phyloP scores from a whole-genome alignment of 2,113 vertebrate species.

The Paradoxurus hermaphroditus region DNA sequence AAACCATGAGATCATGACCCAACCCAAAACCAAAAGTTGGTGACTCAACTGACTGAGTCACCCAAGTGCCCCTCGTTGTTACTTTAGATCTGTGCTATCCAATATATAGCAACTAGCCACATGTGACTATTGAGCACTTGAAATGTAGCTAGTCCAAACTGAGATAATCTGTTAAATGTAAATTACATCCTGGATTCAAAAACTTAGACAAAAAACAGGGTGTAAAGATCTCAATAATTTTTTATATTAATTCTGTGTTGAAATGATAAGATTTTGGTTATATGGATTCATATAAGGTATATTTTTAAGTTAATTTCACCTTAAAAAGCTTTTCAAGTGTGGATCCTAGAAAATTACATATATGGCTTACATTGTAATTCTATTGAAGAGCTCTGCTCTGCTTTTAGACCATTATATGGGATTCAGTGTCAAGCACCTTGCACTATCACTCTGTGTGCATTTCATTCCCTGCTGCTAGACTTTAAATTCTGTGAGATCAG shows the following conservation, averaged over 20 bases:
- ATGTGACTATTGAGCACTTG: background rate
- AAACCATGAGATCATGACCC: too few species aligned
- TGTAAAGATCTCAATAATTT: constrained; percentile 16
- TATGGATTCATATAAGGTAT: constrained; percentile 1
- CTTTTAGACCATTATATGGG: background rate
- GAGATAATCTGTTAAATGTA: background rate
- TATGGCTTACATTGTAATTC: background rate
- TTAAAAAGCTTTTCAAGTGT: background rate
- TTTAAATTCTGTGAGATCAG: background rate
- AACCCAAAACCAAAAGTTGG: too few species aligned
- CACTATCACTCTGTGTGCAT: background rate
- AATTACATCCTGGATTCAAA: constrained; percentile 17
- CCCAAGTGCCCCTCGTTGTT: background rate
- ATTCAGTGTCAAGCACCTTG: background rate
- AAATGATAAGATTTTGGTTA: constrained; percentile 21
- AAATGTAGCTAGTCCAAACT: background rate
- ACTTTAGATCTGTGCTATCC: background rate
- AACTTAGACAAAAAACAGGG: background rate
- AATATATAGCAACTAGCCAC: background rate
- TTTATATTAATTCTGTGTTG: constrained; percentile 12
- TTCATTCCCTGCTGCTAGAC: background rate
- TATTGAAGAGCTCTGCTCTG: background rate
- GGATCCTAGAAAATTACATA: constrained; percentile 1
- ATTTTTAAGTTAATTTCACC: background rate
- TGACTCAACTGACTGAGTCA: too few species aligned